phyloP scores from a whole-genome alignment of 2,888 invertebrate genomes.

The Diarsia mendica region DNA sequence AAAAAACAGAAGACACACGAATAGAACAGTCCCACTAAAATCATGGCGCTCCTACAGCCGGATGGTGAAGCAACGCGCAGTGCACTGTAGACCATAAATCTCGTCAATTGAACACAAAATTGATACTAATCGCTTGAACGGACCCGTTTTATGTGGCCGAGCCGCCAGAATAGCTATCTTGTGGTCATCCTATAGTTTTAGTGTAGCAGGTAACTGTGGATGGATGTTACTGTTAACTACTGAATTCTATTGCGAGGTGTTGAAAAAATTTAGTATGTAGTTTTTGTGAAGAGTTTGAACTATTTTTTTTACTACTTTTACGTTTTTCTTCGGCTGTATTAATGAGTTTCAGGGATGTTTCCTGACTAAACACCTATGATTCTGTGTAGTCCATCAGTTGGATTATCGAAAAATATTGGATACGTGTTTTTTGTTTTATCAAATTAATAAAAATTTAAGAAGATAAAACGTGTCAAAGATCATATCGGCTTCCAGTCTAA shows the following conservation, averaged over 20 bases:
- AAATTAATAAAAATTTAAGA: no score
- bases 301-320: neutral
- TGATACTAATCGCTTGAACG: slow-evolving; percentile 69
- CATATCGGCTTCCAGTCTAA: no score
- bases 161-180: slow-evolving; percentile 47
- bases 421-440: no score
- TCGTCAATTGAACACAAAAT: slow-evolving; percentile 72
- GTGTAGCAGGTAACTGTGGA: slow-evolving; percentile 25
- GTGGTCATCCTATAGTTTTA: neutral
- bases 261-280: neutral
- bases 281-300: neutral
- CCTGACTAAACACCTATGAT: no score
- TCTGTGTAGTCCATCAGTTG: no score
- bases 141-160: slow-evolving; percentile 56
- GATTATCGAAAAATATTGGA: no score
- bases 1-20: no score
- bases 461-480: no score
- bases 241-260: neutral
- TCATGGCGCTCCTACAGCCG: slow-evolving; percentile 59
- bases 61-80: slow-evolving; percentile 60
- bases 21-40: slow-evolving; percentile 1
- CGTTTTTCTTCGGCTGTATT: neutral
- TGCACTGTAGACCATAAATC: slow-evolving; percentile 70
- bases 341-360: neutral
- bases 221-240: slow-evolving; percentile 10